Evolutionary conservation across 2,888 invertebrate genomes (phyloP).

Genomic region (Congeria kusceri): DNA sequence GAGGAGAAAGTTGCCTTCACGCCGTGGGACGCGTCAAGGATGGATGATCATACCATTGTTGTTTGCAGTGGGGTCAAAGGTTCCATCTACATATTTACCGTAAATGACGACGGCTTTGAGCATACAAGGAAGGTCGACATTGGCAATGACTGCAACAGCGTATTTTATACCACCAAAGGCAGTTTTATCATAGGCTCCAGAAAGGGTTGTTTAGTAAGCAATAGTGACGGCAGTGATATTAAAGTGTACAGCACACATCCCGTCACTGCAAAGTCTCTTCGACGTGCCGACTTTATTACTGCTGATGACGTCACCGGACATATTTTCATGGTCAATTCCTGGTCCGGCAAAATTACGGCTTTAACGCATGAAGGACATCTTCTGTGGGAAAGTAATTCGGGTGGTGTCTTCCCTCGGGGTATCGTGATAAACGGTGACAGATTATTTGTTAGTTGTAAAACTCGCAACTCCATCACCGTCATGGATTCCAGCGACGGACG

Average conservation of each 20-base stretch:
- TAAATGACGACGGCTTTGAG: slow-evolving; percentile 1
- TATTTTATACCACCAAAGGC: slow-evolving; percentile 3
- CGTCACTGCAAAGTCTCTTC: neutral
- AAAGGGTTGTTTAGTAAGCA: neutral
- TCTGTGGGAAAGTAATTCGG: slow-evolving; percentile 22
- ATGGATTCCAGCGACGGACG: slow-evolving; percentile 7
- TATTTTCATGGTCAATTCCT: slow-evolving; percentile 33
- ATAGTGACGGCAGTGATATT: slow-evolving; percentile 1
- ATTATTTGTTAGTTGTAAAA: slow-evolving; percentile 24
- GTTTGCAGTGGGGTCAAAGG: slow-evolving; percentile 31
- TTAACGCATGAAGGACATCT: slow-evolving; percentile 24
- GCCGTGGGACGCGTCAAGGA: slow-evolving; percentile 35
- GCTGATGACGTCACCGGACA: slow-evolving; percentile 9
- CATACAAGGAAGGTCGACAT: slow-evolving; percentile 7
- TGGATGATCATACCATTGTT: slow-evolving; percentile 10
- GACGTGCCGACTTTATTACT: slow-evolving; percentile 33
- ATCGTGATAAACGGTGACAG: slow-evolving; percentile 11
- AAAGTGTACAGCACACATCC: neutral
- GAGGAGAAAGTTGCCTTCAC: slow-evolving; percentile 27
- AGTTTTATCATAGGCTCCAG: slow-evolving; percentile 30
- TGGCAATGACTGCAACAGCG: slow-evolving; percentile 33
- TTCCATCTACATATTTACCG: slow-evolving; percentile 15
- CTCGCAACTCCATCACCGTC: slow-evolving; percentile 5
- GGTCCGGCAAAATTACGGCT: slow-evolving; percentile 33
- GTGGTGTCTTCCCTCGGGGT: slow-evolving; percentile 30